Percentiles rank a stretch among this genome's conserved stretches.
Conservation (phyloP, 2,797 vertebrate genomes). For the Allobates femoralis region DNA sequence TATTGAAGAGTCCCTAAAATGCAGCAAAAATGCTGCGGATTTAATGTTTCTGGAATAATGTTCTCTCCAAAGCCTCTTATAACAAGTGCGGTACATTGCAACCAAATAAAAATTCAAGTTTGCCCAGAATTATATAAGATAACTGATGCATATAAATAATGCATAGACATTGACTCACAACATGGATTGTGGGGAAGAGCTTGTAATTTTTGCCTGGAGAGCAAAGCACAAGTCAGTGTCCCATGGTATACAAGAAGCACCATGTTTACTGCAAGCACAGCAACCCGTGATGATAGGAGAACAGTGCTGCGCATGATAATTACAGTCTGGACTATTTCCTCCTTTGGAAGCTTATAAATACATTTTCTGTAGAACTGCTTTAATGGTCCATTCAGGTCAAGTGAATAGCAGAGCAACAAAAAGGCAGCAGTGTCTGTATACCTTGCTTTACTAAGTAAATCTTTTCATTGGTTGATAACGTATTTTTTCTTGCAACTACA, state of each 20-base stretch:
- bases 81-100: neutral
- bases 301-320: slow-evolving; percentile 24
- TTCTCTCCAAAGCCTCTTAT: neutral
- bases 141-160: slow-evolving; percentile 42
- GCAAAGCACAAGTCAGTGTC: slow-evolving; percentile 11
- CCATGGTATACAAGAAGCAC: slow-evolving; percentile 11
- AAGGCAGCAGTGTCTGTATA: neutral
- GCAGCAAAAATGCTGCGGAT: neutral
- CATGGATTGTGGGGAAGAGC: slow-evolving; percentile 7
- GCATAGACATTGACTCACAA: slow-evolving; percentile 22
- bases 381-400: neutral
- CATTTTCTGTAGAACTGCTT: neutral
- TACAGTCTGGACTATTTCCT: neutral
- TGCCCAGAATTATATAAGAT: slow-evolving; percentile 30
- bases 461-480: neutral
- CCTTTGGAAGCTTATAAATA: neutral
- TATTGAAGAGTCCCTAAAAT: slow-evolving; percentile 4
- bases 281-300: slow-evolving; percentile 13
- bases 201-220: slow-evolving; percentile 30
- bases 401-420: neutral
- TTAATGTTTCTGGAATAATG: slow-evolving; percentile 2
- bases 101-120: slow-evolving; percentile 11
- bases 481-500: neutral
- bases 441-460: neutral
- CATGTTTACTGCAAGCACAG: slow-evolving; percentile 37